phyloP scores from a whole-genome alignment of 1,140 invertebrate species.

The Pogonomyrmex barbatus region DNA sequence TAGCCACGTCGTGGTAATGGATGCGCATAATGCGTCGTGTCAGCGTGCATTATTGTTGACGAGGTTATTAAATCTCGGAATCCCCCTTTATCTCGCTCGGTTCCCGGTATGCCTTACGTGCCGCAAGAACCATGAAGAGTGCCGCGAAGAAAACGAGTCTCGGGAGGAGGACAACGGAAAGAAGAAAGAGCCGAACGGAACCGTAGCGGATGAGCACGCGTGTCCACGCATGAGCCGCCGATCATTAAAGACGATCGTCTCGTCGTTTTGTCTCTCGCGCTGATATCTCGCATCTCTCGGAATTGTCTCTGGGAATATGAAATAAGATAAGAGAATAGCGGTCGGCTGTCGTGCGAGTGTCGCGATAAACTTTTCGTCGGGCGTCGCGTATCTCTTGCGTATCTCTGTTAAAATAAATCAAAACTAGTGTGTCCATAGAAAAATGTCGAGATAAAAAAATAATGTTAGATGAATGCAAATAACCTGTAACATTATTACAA shows the following conservation, averaged over 20 bases:
- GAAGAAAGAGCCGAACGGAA: conserved; percentile 76
- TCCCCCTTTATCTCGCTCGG: conserved; percentile 69
- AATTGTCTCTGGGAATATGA: background rate
- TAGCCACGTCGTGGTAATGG: conserved; percentile 60
- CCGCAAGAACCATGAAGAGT: conserved; percentile 8
- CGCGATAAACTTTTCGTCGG: conserved; percentile 1
- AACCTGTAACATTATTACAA: background rate
- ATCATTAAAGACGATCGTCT: conserved; percentile 74
- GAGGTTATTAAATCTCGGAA: conserved; percentile 78
- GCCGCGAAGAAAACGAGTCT: conserved; percentile 60
- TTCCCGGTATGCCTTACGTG: conserved; percentile 66
- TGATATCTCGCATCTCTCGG: conserved; percentile 16
- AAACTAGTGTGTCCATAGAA: background rate
- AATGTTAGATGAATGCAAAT: no score
- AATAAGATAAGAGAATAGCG: no score
- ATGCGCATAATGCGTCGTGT: conserved; percentile 69
- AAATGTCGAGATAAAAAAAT: background rate
- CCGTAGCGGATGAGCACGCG: conserved; percentile 83
- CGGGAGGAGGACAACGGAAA: conserved; percentile 45
- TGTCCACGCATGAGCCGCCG: conserved; percentile 79
- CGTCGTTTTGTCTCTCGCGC: conserved; percentile 68
- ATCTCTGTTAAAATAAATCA: background rate
- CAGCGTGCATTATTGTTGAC: conserved; percentile 68
- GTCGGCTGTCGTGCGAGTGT: background rate
- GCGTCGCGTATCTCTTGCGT: background rate